Evolutionary conservation across 2,888 invertebrate genomes (phyloP).

Genomic region (Tachina grossa): DNA sequence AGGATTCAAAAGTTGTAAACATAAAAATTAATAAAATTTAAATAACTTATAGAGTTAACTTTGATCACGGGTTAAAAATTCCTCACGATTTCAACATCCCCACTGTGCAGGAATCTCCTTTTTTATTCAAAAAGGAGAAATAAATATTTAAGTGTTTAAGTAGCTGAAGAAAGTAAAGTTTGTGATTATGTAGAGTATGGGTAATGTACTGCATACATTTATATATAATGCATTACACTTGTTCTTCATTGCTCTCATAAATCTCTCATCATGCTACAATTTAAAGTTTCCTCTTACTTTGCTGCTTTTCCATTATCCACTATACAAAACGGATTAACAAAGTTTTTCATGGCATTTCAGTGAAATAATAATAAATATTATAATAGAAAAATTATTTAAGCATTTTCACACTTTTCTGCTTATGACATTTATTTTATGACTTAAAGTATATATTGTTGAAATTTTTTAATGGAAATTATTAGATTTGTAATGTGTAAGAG

Average conservation of each 20-base stretch:
- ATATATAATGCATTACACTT: conserved; percentile 28
- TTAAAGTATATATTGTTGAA: conserved; percentile 6
- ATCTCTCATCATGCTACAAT: conserved; percentile 44
- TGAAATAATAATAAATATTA: conserved; percentile 44
- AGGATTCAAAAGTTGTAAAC: too few relatives aligned
- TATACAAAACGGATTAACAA: conserved; percentile 41
- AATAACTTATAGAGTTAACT: too few relatives aligned
- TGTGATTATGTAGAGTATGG: conserved; percentile 4
- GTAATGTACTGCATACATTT: conserved; percentile 12
- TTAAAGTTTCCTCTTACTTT: conserved; percentile 13
- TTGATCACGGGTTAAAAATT: background rate
- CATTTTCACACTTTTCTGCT: conserved; percentile 38
- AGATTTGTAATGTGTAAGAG: background rate
- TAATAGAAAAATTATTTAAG: conserved; percentile 20
- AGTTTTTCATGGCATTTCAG: conserved; percentile 28
- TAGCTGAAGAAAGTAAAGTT: background rate
- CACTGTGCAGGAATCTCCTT: background rate
- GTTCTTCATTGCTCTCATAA: conserved; percentile 50
- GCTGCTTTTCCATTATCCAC: conserved; percentile 3
- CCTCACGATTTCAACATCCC: background rate
- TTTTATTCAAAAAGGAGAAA: conserved; percentile 4
- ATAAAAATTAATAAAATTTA: too few relatives aligned
- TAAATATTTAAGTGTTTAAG: conserved; percentile 11
- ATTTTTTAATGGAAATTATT: conserved; percentile 23
- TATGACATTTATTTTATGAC: conserved; percentile 22